A percentile compares a stretch with the other conserved stretches of the same genome.
These are phyloP conservation scores for Itoplectis maculator DNA, from an alignment of 2,888 invertebrate genomes.

Conservation along the genomic window DNA sequence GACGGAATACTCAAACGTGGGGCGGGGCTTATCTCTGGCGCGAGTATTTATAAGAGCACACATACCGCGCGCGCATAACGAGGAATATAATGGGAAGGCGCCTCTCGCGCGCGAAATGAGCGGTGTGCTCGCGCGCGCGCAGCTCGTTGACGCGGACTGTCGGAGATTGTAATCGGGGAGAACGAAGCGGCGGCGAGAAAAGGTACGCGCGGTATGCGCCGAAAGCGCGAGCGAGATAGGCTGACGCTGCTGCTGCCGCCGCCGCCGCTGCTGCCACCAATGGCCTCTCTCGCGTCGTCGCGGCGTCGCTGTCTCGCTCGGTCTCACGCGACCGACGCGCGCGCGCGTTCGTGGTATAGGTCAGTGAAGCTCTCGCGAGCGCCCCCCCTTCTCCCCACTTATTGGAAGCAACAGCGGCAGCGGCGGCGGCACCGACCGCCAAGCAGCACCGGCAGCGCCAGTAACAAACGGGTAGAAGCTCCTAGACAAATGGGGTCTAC, in stretches of 20 bases:
- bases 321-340: conserved; percentile 72
- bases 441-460: conserved; percentile 32
- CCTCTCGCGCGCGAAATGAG: conserved; percentile 9
- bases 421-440: conserved; percentile 3
- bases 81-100: conserved; percentile 24
- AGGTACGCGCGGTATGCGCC: conserved; percentile 7
- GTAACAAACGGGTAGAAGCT: conserved; percentile 63
- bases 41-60: conserved; percentile 1
- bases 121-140: not conserved
- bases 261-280: conserved; percentile 39
- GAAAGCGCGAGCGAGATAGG: conserved; percentile 29
- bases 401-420: conserved; percentile 39
- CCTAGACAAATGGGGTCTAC: conserved; percentile 83
- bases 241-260: not conserved
- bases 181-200: conserved; percentile 23
- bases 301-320: conserved; percentile 46
- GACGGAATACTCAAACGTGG: not conserved
- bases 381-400: conserved; percentile 68
- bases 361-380: conserved; percentile 80
- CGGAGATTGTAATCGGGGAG: conserved; percentile 36
- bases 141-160: conserved; percentile 7
- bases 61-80: not conserved
- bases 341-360: conserved; percentile 80
- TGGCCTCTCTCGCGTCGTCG: conserved; percentile 58
- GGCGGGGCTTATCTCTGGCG: not conserved